Evolutionary conservation across 2,797 vertebrate species (phyloP).

Genomic region (Rallus crepitans): DNA sequence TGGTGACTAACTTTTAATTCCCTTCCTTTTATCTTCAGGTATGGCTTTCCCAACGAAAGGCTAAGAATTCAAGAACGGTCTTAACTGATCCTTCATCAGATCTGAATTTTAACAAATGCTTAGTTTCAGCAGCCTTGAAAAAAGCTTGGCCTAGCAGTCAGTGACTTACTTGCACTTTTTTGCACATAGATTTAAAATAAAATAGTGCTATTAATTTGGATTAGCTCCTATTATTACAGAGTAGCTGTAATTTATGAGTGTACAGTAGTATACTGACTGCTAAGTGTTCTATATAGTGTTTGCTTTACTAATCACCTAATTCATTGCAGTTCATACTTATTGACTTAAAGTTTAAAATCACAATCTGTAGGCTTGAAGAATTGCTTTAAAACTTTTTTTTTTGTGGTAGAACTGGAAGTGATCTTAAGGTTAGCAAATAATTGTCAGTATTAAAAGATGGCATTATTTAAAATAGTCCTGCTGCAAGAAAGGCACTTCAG

Average conservation of each 20-base stretch:
- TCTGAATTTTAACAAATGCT: slow-evolving; percentile 90
- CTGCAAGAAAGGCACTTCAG: slow-evolving; percentile 84
- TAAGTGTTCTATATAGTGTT: slow-evolving; percentile 85
- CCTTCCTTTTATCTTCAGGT: slow-evolving; percentile 98
- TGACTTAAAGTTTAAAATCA: slow-evolving; percentile 82
- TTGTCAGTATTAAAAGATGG: slow-evolving; percentile 88
- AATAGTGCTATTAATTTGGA: slow-evolving; percentile 85
- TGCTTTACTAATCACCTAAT: slow-evolving; percentile 94
- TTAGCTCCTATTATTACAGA: slow-evolving; percentile 78
- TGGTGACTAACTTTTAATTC: slow-evolving; percentile 88
- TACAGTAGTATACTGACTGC: slow-evolving; percentile 89
- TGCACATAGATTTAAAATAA: slow-evolving; percentile 85
- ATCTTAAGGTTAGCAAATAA: slow-evolving; percentile 83
- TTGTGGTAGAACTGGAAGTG: slow-evolving; percentile 83
- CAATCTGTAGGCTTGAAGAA: slow-evolving; percentile 82
- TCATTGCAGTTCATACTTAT: slow-evolving; percentile 86
- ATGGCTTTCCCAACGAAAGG: slow-evolving; percentile 99
- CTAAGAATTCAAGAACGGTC: slow-evolving; percentile 93
- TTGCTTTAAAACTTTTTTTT: slow-evolving; percentile 83
- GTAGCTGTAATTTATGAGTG: slow-evolving; percentile 83
- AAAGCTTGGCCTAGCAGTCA: slow-evolving; percentile 88
- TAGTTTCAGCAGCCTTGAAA: slow-evolving; percentile 88
- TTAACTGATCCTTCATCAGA: slow-evolving; percentile 90
- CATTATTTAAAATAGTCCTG: slow-evolving; percentile 83
- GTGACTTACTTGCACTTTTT: slow-evolving; percentile 89